A percentile compares a stretch with the other conserved stretches of the same genome.
phyloP scores from a whole-genome alignment of 2,113 vertebrate genomes.

The Neogobius melanostomus region DNA sequence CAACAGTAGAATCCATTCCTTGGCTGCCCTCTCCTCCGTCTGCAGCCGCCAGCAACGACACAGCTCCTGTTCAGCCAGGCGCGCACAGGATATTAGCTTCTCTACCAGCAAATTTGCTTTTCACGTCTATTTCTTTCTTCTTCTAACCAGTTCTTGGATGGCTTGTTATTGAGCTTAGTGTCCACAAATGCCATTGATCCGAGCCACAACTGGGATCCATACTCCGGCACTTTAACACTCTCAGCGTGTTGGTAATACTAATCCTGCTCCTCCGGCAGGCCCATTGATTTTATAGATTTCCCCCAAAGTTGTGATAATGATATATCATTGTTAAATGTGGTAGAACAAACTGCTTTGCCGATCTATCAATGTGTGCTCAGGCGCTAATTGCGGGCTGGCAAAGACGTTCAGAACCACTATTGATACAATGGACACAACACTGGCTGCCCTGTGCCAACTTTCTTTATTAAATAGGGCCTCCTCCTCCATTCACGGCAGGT shows the following conservation, averaged over 20 bases:
- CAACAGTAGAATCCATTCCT: conserved; percentile 70
- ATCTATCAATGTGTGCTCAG: conserved; percentile 90
- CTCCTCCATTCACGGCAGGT: conserved; percentile 9
- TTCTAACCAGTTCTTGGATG: conserved; percentile 86
- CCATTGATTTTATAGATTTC: conserved; percentile 99
- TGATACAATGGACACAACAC: conserved; percentile 22
- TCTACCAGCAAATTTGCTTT: conserved; percentile 98
- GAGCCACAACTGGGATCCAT: conserved; percentile 98
- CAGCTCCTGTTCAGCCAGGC: conserved; percentile 76
- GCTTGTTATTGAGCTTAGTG: conserved; percentile 99
- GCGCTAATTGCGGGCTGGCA: conserved; percentile 83
- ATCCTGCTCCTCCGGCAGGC: conserved; percentile 95
- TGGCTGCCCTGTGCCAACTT: conserved; percentile 3
- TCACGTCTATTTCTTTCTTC: conserved; percentile 97
- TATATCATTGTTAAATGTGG: conserved; percentile 99
- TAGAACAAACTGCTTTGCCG: conserved; percentile 99
- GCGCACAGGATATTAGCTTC: conserved; percentile 94
- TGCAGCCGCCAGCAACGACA: conserved; percentile 56
- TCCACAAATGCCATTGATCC: conserved; percentile 99
- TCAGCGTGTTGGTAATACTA: conserved; percentile 96
- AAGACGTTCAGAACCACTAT: conserved; percentile 53
- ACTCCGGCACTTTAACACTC: conserved; percentile 94
- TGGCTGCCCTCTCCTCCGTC: conserved; percentile 57
- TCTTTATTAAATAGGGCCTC: conserved; percentile 20
- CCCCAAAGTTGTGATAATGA: conserved; percentile 99